Base-by-base conservation (phyloP, 2,113 vertebrate species). In the Ibidorhyncha struthersii region DNA sequence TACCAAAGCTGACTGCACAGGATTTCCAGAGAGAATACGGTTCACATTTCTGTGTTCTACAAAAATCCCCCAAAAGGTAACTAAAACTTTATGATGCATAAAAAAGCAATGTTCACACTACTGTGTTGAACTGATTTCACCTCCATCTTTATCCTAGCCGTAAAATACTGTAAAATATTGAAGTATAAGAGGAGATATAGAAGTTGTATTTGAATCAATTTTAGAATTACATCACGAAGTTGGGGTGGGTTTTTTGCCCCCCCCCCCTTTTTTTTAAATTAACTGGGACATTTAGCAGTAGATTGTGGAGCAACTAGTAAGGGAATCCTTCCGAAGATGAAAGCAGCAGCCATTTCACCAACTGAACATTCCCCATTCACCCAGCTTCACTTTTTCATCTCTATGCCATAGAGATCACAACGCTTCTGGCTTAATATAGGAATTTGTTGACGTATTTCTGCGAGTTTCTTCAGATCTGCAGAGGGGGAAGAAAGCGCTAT, bases 371-470 rank as follows among this genome's bases (percentile, higher is more conserved):
- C 55, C 14, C 56, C 36, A 4, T 49, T 83, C 32, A 65, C 29
- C 19, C 49, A 84, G 53, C 53, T 67, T 98, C 79, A 98, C 21
- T 90, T 82, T 62, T 97, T 98, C 96, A 89, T 74, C 38, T 98
- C 98, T 30, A 99, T 97, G 1, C 95, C 50, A 78, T 99, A 99
- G 72, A 99, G 98, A 93, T 99, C 99, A 43, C 92, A 53, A 25
- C 99, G 98, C 32, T 99, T 99, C 97, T 99, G 99, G 27, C 30
- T 96, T 25, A 98, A 98, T 97, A 99, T 97, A 15, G 99, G 99
- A 58, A 99, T 99, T 97, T 99, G 99, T 88, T 99, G 98, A 79
- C 99, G 98, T 84, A 99, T 94, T 92, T 99, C 99, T 23, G 98
- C 89, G 61, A 99, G 95, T 90, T 99, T 99, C 97, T 99, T 98